Evolutionary conservation across 2,113 vertebrate genomes (phyloP).

Genomic region (Zeus faber): DNA sequence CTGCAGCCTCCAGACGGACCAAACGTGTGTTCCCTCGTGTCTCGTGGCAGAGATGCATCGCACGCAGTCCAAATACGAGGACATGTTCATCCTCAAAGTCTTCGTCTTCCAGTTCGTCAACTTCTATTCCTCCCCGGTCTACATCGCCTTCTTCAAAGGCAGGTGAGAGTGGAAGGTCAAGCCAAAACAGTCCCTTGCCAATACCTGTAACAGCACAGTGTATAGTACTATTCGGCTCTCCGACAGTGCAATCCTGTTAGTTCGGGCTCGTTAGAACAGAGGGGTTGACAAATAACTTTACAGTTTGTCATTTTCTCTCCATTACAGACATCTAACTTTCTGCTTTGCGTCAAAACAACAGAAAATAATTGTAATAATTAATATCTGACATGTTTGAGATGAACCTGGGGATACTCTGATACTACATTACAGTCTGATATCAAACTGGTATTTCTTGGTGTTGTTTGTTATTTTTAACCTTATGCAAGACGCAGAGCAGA

Average conservation of each 20-base stretch:
- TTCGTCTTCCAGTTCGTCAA: slow-evolving; percentile 84
- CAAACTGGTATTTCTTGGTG: too few species aligned
- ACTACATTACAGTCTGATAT: too few species aligned
- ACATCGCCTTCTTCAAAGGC: slow-evolving; percentile 84
- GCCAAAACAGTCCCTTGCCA: not conserved
- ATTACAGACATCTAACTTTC: not conserved
- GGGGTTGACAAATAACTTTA: not conserved
- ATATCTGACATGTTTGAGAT: too few species aligned
- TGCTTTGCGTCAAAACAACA: too few species aligned
- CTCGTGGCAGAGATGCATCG: slow-evolving; percentile 81
- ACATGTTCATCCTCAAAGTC: slow-evolving; percentile 82
- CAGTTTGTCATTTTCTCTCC: not conserved
- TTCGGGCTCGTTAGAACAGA: too few species aligned
- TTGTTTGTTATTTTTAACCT: too few species aligned
- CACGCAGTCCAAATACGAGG: slow-evolving; percentile 79
- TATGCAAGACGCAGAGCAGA: too few species aligned
- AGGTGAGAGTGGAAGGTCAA: slow-evolving; percentile 50
- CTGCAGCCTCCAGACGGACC: not conserved
- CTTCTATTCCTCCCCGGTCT: slow-evolving; percentile 82
- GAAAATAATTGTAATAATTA: too few species aligned
- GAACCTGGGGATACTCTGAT: not conserved
- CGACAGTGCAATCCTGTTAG: too few species aligned
- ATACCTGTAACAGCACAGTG: not conserved
- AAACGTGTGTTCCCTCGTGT: not conserved
- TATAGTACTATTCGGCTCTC: too few species aligned